A percentile compares a stretch with the other conserved stretches of the same genome.
These are phyloP conservation scores for Perccottus glenii DNA, from an alignment of 2,113 vertebrate genomes.

Conservation along the genomic window DNA sequence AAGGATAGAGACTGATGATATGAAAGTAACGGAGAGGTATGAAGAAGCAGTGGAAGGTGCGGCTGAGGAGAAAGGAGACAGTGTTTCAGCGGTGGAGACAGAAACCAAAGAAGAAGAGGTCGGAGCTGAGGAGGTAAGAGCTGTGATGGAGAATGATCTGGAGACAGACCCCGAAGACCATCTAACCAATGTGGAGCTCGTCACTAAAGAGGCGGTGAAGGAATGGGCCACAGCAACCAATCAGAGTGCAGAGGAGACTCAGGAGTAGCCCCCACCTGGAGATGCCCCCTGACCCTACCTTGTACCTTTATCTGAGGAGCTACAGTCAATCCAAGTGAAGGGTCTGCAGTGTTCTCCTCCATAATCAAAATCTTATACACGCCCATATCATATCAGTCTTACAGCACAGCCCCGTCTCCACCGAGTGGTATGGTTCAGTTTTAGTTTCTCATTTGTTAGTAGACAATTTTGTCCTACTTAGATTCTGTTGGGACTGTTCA, in stretches of 20 bases:
- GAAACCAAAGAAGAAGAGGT: conserved; percentile 47
- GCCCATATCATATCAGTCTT: conserved; percentile 25
- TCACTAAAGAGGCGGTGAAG: conserved; percentile 27
- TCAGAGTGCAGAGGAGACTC: conserved; percentile 43
- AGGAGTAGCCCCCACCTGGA: conserved; percentile 37
- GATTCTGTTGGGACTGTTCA: too few relatives aligned
- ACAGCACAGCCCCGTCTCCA: conserved; percentile 33
- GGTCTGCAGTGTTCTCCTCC: conserved; percentile 33
- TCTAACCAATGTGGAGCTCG: conserved; percentile 25
- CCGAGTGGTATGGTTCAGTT: neutral
- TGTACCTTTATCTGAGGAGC: conserved; percentile 24
- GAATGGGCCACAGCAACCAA: conserved; percentile 26
- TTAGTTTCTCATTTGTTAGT: too few relatives aligned
- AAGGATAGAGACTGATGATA: neutral
- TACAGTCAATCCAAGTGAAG: neutral
- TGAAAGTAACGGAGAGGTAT: conserved; percentile 13
- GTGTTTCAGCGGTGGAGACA: conserved; percentile 25
- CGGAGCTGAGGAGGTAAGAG: neutral
- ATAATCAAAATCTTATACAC: conserved; percentile 20
- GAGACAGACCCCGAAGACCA: conserved; percentile 50
- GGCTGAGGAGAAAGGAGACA: conserved; percentile 31
- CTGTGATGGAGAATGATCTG: conserved; percentile 57
- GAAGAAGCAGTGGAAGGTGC: conserved; percentile 26
- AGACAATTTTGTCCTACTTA: too few relatives aligned
- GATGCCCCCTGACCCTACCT: conserved; percentile 34